Evolutionary conservation across 2,113 vertebrate genomes (phyloP).

Genomic region (Sylvilagus bachmani): DNA sequence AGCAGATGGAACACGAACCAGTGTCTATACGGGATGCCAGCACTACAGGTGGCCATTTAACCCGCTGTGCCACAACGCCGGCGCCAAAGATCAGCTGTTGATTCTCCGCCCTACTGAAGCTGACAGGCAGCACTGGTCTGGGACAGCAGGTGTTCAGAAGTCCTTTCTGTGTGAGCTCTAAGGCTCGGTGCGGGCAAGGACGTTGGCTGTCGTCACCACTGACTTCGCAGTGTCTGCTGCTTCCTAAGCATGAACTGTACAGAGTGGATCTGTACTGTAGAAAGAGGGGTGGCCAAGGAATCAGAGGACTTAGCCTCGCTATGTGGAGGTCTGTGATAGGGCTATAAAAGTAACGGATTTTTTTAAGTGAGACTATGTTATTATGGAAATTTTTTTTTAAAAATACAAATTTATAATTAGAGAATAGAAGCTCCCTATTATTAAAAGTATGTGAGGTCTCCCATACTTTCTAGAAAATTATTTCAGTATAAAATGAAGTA

Average conservation of each 20-base stretch:
- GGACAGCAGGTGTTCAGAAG: background rate
- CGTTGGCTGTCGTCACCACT: background rate
- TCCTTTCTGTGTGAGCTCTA: background rate
- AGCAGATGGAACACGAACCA: no score
- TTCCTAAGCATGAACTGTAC: background rate
- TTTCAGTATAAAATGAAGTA: slow-evolving; percentile 16
- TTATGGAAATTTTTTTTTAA: slow-evolving; percentile 8
- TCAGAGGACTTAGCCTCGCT: background rate
- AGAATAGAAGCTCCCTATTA: background rate
- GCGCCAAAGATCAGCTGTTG: background rate
- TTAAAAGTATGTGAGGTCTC: background rate
- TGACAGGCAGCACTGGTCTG: background rate
- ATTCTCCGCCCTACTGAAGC: background rate
- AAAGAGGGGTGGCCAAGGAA: background rate
- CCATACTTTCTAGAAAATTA: slow-evolving; percentile 22
- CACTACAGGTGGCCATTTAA: no score
- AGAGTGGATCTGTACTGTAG: background rate
- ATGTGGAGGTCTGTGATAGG: background rate
- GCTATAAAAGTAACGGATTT: background rate
- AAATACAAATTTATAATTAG: background rate
- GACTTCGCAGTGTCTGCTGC: background rate
- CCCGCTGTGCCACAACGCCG: no score
- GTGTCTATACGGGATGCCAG: no score
- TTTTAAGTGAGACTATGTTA: background rate
- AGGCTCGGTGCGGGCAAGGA: background rate